Percentiles rank a stretch among this genome's conserved stretches.
These are phyloP conservation scores for Parazoanthus darwini DNA, from an alignment of 92 coral and sea anemone genomes.

Conservation along the genomic window DNA sequence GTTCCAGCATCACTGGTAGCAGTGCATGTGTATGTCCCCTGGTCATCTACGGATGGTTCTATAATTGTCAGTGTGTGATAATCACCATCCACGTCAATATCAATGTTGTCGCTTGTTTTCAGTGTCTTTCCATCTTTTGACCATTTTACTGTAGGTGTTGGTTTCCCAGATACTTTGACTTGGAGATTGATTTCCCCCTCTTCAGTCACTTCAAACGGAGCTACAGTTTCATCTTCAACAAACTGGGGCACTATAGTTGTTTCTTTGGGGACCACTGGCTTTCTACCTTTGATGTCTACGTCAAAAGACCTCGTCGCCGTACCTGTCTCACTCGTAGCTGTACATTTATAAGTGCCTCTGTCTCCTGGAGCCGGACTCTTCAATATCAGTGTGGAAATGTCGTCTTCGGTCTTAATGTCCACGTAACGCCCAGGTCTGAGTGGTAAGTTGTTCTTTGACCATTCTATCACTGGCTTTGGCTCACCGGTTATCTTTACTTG, in stretches of 20 bases:
- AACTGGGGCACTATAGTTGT: constrained; percentile 54
- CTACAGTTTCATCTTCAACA: constrained; percentile 55
- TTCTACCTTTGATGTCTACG: constrained; percentile 56
- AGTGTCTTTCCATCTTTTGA: constrained; percentile 63
- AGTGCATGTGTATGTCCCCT: constrained; percentile 83
- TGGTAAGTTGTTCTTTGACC: constrained; percentile 69
- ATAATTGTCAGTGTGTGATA: constrained; percentile 59
- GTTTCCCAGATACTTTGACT: constrained; percentile 67
- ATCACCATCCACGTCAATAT: constrained; percentile 64
- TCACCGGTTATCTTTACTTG: constrained; percentile 60
- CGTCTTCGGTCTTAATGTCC: constrained; percentile 43
- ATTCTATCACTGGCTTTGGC: constrained; percentile 69
- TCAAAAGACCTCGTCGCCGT: constrained; percentile 58
- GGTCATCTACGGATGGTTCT: constrained; percentile 73
- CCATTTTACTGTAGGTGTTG: constrained; percentile 59
- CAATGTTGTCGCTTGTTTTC: constrained; percentile 58
- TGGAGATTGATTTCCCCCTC: constrained; percentile 66
- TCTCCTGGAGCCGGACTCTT: constrained; percentile 70
- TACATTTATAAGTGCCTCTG: constrained; percentile 64
- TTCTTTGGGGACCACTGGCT: constrained; percentile 25
- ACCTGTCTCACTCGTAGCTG: constrained; percentile 63
- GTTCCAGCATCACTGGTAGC: constrained; percentile 85
- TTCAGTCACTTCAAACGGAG: constrained; percentile 71
- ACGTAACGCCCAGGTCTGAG: constrained; percentile 41
- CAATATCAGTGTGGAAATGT: constrained; percentile 52